phyloP scores from a whole-genome alignment of 1,140 invertebrate genomes.

The Melitaea cinxia region DNA sequence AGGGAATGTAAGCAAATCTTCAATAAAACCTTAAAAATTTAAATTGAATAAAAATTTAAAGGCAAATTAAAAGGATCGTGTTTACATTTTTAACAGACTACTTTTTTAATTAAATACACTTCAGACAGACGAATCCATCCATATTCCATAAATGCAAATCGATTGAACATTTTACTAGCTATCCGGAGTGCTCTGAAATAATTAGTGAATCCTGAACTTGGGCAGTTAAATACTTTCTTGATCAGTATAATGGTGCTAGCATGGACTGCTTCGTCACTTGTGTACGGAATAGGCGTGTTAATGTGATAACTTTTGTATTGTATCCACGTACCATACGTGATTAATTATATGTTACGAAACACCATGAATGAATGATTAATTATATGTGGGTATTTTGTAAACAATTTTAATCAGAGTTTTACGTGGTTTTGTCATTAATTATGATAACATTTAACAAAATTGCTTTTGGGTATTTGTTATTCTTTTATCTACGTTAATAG shows the following conservation, averaged over 20 bases:
- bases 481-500: too few species aligned
- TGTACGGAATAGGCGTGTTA: constrained; percentile 17
- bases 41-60: background rate
- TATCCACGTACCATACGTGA: background rate
- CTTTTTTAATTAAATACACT: constrained; percentile 11
- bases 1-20: too few species aligned
- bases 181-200: constrained; percentile 45
- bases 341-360: constrained; percentile 2
- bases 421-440: background rate
- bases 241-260: constrained; percentile 58
- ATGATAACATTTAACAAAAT: background rate
- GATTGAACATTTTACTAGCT: constrained; percentile 34
- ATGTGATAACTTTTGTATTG: constrained; percentile 21
- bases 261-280: constrained; percentile 41
- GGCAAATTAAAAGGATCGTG: background rate
- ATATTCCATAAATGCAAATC: constrained; percentile 22
- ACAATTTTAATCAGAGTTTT: background rate
- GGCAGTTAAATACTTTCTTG: constrained; percentile 65
- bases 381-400: too few species aligned
- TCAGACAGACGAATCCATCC: background rate
- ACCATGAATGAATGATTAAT: constrained; percentile 1
- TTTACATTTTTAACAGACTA: background rate
- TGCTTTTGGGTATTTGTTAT: too few species aligned
- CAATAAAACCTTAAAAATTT: too few species aligned
- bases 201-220: constrained; percentile 53